Evolutionary conservation across 2,888 invertebrate genomes (phyloP).

Genomic region (Aricia artaxerxes): DNA sequence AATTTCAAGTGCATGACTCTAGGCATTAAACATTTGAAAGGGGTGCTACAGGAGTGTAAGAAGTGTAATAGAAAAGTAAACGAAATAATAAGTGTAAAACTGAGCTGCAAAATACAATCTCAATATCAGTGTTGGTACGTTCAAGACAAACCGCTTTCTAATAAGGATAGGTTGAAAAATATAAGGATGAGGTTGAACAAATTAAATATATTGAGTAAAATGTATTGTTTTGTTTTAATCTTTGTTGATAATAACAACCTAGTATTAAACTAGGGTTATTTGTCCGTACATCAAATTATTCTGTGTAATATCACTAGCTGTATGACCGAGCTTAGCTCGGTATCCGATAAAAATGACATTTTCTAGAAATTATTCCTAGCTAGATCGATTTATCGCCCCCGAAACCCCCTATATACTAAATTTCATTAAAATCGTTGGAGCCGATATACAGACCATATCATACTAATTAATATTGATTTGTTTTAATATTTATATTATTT

Average conservation of each 20-base stretch:
- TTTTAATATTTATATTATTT: no score
- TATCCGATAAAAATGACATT: no score
- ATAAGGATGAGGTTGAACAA: slow-evolving; percentile 42
- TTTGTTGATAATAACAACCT: neutral
- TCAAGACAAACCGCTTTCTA: slow-evolving; percentile 33
- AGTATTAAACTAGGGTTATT: neutral
- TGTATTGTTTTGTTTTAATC: slow-evolving; percentile 40
- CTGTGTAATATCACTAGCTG: no score
- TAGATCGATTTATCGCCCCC: no score
- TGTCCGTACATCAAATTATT: neutral
- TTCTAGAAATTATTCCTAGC: no score
- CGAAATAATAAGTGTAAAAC: slow-evolving; percentile 34
- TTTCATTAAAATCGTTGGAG: no score
- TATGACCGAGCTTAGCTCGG: no score
- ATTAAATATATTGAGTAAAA: slow-evolving; percentile 43
- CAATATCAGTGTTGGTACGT: slow-evolving; percentile 27
- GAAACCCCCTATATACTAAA: no score
- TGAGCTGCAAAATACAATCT: slow-evolving; percentile 21
- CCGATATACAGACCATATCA: no score
- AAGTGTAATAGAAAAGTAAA: slow-evolving; percentile 37
- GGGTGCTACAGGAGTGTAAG: slow-evolving; percentile 35
- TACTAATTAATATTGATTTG: neutral
- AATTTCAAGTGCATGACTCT: slow-evolving; percentile 17
- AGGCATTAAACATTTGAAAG: slow-evolving; percentile 27
- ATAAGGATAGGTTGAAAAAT: slow-evolving; percentile 42